phyloP scores from a whole-genome alignment of 2,888 invertebrate genomes.

The Glomeris marginata region DNA sequence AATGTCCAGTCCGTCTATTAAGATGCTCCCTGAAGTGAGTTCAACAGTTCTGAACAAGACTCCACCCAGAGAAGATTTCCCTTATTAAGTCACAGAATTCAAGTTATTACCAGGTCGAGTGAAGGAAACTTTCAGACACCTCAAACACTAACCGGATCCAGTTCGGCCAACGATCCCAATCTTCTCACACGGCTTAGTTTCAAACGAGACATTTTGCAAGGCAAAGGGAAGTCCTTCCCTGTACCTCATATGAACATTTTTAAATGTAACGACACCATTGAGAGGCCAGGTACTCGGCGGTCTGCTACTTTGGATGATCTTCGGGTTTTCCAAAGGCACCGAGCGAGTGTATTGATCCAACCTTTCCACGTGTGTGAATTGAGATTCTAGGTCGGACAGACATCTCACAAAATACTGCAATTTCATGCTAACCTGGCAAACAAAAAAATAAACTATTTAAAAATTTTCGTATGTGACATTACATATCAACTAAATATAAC shows the following conservation, averaged over 20 bases:
- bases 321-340: constrained; percentile 23
- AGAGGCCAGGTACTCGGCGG: constrained; percentile 37
- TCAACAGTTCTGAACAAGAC: constrained; percentile 45
- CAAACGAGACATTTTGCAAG: constrained; percentile 39
- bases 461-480: background rate
- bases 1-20: constrained; percentile 39
- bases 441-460: too few relatives aligned
- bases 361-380: constrained; percentile 37
- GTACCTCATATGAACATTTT: constrained; percentile 37
- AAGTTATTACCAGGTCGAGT: too few relatives aligned
- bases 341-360: constrained; percentile 26
- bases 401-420: constrained; percentile 33
- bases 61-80: constrained; percentile 42
- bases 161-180: constrained; percentile 40
- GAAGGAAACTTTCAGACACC: too few relatives aligned
- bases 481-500: too few relatives aligned
- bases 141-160: constrained; percentile 34
- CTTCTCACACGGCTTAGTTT: constrained; percentile 40
- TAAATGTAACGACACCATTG: constrained; percentile 36
- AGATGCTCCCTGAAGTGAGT: constrained; percentile 36
- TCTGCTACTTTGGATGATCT: constrained; percentile 21
- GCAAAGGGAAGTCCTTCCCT: constrained; percentile 34
- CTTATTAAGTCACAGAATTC: constrained; percentile 23
- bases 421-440: too few relatives aligned
- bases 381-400: constrained; percentile 35